Conservation (phyloP, 2,113 vertebrate species). For the Melanerpes aurifrons region DNA sequence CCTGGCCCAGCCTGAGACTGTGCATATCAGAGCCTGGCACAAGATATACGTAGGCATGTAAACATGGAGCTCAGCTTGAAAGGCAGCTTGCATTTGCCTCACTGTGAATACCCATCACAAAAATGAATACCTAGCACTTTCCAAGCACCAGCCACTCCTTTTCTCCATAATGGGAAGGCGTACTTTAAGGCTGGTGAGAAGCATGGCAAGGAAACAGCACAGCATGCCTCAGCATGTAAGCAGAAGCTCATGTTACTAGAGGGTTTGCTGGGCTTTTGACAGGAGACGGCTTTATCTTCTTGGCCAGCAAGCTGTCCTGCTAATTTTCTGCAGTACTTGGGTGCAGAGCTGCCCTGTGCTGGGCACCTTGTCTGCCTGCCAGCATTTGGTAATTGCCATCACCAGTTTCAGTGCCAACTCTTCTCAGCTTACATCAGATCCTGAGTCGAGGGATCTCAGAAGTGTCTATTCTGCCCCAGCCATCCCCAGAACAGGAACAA, state of each 20-base stretch:
- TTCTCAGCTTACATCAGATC: not conserved
- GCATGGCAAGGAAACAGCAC: not conserved
- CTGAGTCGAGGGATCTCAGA: not conserved
- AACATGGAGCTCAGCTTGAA: not conserved
- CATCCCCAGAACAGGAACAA: not conserved
- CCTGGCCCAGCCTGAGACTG: too few species aligned
- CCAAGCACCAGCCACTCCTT: not conserved
- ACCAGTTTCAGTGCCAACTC: not conserved
- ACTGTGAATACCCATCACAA: not conserved
- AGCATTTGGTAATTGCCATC: too few species aligned
- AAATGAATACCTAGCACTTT: not conserved
- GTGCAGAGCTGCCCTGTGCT: not conserved
- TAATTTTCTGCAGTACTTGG: not conserved
- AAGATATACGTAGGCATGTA: not conserved
- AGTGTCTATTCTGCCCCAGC: not conserved
- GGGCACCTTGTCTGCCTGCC: not conserved
- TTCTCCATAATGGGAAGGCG: rapidly evolving
- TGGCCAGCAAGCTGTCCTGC: not conserved
- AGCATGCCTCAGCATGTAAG: not conserved
- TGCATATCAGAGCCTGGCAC: not conserved
- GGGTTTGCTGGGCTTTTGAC: not conserved
- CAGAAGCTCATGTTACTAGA: not conserved
- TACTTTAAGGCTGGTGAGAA: not conserved
- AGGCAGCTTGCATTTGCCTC: not conserved
- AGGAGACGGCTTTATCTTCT: not conserved